Conservation (phyloP, 2,113 vertebrate species). For the Atherinomorus stipes region DNA sequence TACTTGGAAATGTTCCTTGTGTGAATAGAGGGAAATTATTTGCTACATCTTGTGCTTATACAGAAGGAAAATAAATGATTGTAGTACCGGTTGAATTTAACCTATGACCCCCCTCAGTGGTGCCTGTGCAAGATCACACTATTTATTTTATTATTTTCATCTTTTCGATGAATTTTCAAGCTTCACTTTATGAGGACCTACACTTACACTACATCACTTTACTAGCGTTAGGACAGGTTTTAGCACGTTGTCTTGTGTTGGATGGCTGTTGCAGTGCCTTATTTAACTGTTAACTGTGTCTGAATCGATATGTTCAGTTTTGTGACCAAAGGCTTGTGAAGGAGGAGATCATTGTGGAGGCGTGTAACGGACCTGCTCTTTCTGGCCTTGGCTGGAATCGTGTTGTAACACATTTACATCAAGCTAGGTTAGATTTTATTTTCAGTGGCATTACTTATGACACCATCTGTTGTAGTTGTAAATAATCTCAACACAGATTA, state of each 20-base stretch:
- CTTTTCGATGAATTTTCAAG: slow-evolving; percentile 30
- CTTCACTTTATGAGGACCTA: slow-evolving; percentile 49
- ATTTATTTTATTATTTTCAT: slow-evolving; percentile 37
- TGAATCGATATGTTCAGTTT: slow-evolving; percentile 26
- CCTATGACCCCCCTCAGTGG: slow-evolving; percentile 5
- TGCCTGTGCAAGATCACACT: slow-evolving; percentile 55
- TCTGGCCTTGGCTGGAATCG: not conserved
- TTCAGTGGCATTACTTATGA: slow-evolving; percentile 15
- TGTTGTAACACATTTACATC: slow-evolving; percentile 12
- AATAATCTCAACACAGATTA: slow-evolving; percentile 17
- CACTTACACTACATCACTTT: slow-evolving; percentile 74
- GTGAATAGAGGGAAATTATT: not conserved
- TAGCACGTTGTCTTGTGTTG: slow-evolving; percentile 23
- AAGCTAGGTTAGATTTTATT: not conserved
- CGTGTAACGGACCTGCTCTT: slow-evolving; percentile 20
- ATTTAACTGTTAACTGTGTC: slow-evolving; percentile 57
- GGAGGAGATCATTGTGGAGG: slow-evolving; percentile 30
- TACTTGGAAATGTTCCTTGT: not conserved
- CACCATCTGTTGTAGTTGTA: slow-evolving; percentile 20
- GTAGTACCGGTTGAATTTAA: slow-evolving; percentile 7
- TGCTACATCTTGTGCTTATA: not conserved
- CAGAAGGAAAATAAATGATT: slow-evolving; percentile 7
- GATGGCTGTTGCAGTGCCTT: slow-evolving; percentile 75
- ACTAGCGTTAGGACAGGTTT: slow-evolving; percentile 16
- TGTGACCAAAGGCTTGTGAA: slow-evolving; percentile 69